Conservation (phyloP, 2,888 invertebrate species). For the Dasysyrphus albostriatus region DNA sequence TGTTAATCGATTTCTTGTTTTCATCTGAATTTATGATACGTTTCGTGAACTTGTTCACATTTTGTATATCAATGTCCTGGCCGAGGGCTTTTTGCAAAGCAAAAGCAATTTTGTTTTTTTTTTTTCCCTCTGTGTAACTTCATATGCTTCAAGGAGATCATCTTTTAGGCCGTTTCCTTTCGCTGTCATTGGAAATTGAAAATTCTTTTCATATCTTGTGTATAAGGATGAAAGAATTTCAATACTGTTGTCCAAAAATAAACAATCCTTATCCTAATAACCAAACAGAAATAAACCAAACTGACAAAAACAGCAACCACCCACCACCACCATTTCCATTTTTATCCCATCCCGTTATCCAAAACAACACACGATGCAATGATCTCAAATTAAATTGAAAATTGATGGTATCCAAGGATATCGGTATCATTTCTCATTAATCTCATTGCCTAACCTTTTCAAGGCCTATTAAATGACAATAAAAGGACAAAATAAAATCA, state of each 20-base stretch:
- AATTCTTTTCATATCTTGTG: conserved; percentile 36
- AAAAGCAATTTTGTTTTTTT: not conserved
- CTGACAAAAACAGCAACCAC: not conserved
- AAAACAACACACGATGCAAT: conserved; percentile 3
- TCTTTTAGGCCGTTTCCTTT: conserved; percentile 8
- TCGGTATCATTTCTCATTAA: conserved; percentile 76
- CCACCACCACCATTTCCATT: not conserved
- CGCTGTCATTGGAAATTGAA: conserved; percentile 46
- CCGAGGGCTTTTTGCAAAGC: not conserved
- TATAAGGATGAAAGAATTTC: conserved; percentile 4
- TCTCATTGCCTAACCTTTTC: conserved; percentile 66
- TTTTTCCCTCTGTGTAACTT: not conserved
- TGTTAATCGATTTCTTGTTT: conserved; percentile 62
- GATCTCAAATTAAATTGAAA: conserved; percentile 75
- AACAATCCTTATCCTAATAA: conserved; percentile 26
- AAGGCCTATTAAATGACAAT: conserved; percentile 69
- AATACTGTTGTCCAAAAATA: conserved; percentile 50
- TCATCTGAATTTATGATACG: conserved; percentile 36
- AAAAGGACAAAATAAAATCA: conserved; percentile 36
- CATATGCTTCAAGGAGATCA: conserved; percentile 2
- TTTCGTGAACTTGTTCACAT: conserved; percentile 20
- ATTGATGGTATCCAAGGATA: conserved; percentile 75
- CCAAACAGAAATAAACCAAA: conserved; percentile 32
- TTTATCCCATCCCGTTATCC: not conserved
- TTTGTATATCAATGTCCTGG: conserved; percentile 27